phyloP scores from a whole-genome alignment of 1,140 invertebrate species.

The Propsilocerus akamusi region DNA sequence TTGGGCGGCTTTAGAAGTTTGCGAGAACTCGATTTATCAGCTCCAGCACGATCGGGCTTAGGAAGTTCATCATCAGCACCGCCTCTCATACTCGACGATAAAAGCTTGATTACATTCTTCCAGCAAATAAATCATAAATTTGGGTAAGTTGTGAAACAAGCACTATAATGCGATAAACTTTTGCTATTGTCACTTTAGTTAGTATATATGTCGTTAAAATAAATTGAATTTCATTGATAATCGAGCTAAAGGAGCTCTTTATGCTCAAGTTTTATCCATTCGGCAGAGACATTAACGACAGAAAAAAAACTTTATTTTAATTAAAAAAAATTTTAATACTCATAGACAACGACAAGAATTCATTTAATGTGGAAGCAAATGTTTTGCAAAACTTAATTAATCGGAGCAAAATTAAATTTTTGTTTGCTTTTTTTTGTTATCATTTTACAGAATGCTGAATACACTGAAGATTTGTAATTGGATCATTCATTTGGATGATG shows the following conservation, averaged over 20 bases:
- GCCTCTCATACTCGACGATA: slow-evolving; percentile 10
- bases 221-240: no score
- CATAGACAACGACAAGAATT: no score
- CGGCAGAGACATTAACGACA: no score
- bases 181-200: no score
- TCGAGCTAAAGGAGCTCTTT: no score
- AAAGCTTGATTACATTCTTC: slow-evolving; percentile 8
- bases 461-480: slow-evolving; percentile 11
- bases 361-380: no score
- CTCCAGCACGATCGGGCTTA: slow-evolving; percentile 8
- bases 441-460: slow-evolving; percentile 7
- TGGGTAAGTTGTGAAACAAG: slow-evolving; percentile 6
- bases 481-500: slow-evolving; percentile 10
- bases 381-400: neutral
- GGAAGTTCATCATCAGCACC: slow-evolving; percentile 7
- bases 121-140: slow-evolving; percentile 7
- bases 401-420: neutral
- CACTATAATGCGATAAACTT: neutral
- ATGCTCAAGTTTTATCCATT: no score
- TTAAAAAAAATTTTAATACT: no score
- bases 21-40: slow-evolving; percentile 28
- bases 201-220: no score
- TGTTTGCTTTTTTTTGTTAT: neutral
- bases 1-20: slow-evolving; percentile 28
- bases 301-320: no score